Base-by-base conservation (phyloP, 2,888 invertebrate species). In the Gari tellinella region DNA sequence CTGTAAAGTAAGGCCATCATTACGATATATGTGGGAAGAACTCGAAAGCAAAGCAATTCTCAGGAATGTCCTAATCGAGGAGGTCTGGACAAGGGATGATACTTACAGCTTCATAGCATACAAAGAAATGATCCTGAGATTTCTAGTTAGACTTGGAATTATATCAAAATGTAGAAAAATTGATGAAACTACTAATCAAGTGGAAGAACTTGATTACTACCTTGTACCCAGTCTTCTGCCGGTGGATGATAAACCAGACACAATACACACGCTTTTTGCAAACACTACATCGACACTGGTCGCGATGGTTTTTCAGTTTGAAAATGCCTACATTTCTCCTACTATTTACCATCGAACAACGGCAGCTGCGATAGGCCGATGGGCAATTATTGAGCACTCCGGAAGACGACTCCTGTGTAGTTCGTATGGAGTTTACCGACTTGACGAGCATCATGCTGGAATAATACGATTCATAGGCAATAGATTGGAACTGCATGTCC, bases 361-460 rank as follows among this genome's bases (percentile, higher is more conserved):
- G 12, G 62, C 69, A n/a, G 63, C 57, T 46, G 21, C 48, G 5
- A 25, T 69, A 5, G 57, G 63, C 7, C 56, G 21, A 25, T 69
- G 69, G 69, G 46, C 69, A 19, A 23, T 63, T 15, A n/a, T 57
- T 4, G 45, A 52, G 14, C 38, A 45, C 46, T 37, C 23, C 4
- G 52, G 40, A 0, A 46, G 12, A n/a, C 17, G 26, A n/a, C 26
- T 63, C 19, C 10, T 69, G 7, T 69, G 41, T 31, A 31, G 45
- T n/a, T 26, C 57, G 17, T 17, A 26, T 8, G 48, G 69, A 40
- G 40, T 26, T 12, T 56, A 57, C 37, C 23, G 49, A 52, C 46
- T 69, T 8, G 51, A 63, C 26, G 43, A n/a, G 15, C 31, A 57
- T 7, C 69, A 69, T 58, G 45, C 52, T 19, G 69, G 62, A 19